Evolutionary conservation across 1,140 invertebrate genomes (phyloP).

Genomic region (Saccostrea glomerata): DNA sequence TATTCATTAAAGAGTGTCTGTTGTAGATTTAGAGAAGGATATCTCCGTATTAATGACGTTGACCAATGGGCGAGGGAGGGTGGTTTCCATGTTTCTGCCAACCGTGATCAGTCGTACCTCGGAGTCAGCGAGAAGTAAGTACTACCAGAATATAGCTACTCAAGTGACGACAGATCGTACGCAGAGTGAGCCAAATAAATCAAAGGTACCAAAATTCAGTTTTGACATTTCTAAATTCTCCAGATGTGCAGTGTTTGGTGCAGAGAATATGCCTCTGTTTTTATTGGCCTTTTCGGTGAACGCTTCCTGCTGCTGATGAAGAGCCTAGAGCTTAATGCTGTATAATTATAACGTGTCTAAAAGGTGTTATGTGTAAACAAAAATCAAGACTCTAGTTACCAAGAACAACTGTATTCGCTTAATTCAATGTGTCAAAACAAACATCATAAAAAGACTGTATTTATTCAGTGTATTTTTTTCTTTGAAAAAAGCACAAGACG

Average conservation of each 20-base stretch:
- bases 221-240: constrained; percentile 21
- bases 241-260: constrained; percentile 12
- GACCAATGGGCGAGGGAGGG: neutral
- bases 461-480: neutral
- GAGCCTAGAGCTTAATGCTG: neutral
- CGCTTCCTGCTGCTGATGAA: neutral
- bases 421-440: constrained; percentile 23
- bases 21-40: neutral
- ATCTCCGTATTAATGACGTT: constrained; percentile 10
- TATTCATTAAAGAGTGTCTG: constrained; percentile 26
- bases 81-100: constrained; percentile 11
- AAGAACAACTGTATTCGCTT: constrained; percentile 1
- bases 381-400: neutral
- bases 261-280: constrained; percentile 15
- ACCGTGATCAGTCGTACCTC: neutral
- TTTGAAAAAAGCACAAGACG: neutral
- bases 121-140: neutral
- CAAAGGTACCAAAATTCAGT: constrained; percentile 12
- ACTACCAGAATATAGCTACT: neutral
- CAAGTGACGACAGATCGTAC: neutral
- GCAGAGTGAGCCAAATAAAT: neutral
- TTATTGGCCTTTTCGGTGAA: neutral
- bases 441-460: neutral
- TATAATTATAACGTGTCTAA: constrained; percentile 4
- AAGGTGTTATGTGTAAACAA: constrained; percentile 9